A percentile compares a stretch with the other conserved stretches of the same genome.
Conservation (phyloP, 2,113 vertebrate species). For the Erythrolamprus reginae region DNA sequence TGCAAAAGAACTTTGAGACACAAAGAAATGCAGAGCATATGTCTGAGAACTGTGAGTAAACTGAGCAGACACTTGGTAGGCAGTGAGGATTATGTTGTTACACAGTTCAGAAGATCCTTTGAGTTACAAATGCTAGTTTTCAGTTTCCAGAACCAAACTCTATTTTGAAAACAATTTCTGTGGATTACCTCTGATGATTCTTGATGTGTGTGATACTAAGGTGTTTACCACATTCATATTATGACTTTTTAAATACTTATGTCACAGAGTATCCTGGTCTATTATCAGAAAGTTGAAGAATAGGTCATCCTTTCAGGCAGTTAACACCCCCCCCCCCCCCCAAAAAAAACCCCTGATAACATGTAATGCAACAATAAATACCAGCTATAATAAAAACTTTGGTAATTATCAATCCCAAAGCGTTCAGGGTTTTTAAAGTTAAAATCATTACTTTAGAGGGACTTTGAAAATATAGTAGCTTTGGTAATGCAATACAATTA, state of each 20-base stretch:
- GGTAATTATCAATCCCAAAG: neutral
- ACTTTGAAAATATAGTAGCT: neutral
- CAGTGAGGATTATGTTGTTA: neutral
- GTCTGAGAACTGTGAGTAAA: neutral
- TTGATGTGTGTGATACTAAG: neutral
- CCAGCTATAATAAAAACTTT: neutral
- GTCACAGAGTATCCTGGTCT: neutral
- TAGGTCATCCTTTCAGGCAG: neutral
- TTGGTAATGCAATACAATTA: neutral
- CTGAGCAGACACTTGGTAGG: neutral
- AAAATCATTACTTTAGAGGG: neutral
- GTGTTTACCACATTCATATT: neutral
- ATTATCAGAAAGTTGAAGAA: neutral
- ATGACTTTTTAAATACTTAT: neutral
- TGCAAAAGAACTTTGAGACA: neutral
- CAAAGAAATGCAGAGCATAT: neutral
- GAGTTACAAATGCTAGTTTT: neutral
- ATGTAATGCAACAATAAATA: neutral
- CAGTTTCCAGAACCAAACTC: neutral
- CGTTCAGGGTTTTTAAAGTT: neutral
- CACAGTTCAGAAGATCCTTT: neutral
- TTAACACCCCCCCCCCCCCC: accelerated
- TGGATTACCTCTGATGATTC: neutral
- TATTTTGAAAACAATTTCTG: neutral
- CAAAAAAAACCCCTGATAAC: neutral